Evolutionary conservation across 2,113 vertebrate genomes (phyloP), one percentile per base, ranked within the genome.

Genomic region (Pseudopodoces humilis): DNA sequence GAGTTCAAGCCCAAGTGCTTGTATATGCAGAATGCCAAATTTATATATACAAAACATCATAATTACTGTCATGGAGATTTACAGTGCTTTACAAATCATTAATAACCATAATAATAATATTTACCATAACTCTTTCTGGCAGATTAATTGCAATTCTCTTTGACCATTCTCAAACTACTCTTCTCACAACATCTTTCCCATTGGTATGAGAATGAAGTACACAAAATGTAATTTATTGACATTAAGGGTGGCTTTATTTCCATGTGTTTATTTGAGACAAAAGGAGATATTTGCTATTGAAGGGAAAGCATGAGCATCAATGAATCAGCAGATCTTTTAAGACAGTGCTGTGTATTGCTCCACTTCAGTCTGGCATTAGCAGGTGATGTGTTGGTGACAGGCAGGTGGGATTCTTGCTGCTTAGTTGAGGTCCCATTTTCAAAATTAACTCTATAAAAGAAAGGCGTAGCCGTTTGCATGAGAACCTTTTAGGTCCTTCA

Each of bases 51-150:
- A 97, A 90, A 97, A 47, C 80, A 94, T 96, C 96, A 93, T 96
- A 94, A 95, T 97, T 96, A 96, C 96, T 92, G 94, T 95, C 93
- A 90, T 46, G 69, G 93, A 97, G 95, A 97, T 96, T 96, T 97
- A 96, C 88, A 96, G 62, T 1, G 60, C 92, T 95, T 95, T 96
- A 79, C 93, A 97, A 96, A 96, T 97, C 93, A 97, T 97, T 96
- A 95, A 96, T 96, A 96, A 97, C 68, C 92, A 96, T 96, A 92
- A 96, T 97, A 94, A 96, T 95, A 97, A 93, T 93, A 96, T 97
- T 97, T 96, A 96, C 90, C 86, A 96, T 96, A 94, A 95, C 93
- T 95, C 94, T 92, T 96, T 96, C 80, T 95, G 95, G 83, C 93
- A 97, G 90, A 97, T 96, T 92, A 94, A 97, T 95, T 88, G 76